Evolutionary conservation across 2,797 vertebrate species (phyloP), one percentile per base, ranked within the genome.

Genomic region (Sebastiscus tertius): DNA sequence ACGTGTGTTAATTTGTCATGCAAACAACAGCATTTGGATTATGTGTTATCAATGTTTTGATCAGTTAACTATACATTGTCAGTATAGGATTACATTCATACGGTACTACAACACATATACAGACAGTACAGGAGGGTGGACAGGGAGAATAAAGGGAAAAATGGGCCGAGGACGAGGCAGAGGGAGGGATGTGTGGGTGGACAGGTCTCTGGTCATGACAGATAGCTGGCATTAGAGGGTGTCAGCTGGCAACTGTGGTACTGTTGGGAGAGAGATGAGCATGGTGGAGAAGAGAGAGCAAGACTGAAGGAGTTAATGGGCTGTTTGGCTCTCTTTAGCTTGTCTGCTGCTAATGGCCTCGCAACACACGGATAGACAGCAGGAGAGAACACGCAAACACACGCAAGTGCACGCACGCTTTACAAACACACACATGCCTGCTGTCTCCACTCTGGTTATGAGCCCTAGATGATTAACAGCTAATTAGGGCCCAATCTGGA

Each of bases 191-290:
- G 90, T 87, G 93, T 94, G 94, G 95, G 95, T 93, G 94, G 95
- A 95, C 92, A 95, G 88, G 84, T 90, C 89, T 87, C 76, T 83
- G 83, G 81, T 94, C 86, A 91, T 97, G 95, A 96, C 95, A 93
- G 94, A 96, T 96, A 94, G 91, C 94, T 96, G 96, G 96, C 96
- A 96, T 97, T 97, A 97, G 96, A 94, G 95, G 90, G 94, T 95
- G 94, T 96, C 96, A 97, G 96, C 97, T 97, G 96, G 95, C 93
- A 94, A 94, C 94, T 94, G 93, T 94, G 92, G 93, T 93, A 93
- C 95, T 93, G 94, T 92, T 89, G 89, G 93, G 94, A 96, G 94
- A 94, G 96, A 95, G 93, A 95, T 96, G 89, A 92, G 95, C 94
- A 73, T 79, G 93, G 94, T 77, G 81, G 89, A 92, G 89, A 90